Evolutionary conservation across 2,797 vertebrate species (phyloP).

Genomic region (Ambastaia sidthimunki): DNA sequence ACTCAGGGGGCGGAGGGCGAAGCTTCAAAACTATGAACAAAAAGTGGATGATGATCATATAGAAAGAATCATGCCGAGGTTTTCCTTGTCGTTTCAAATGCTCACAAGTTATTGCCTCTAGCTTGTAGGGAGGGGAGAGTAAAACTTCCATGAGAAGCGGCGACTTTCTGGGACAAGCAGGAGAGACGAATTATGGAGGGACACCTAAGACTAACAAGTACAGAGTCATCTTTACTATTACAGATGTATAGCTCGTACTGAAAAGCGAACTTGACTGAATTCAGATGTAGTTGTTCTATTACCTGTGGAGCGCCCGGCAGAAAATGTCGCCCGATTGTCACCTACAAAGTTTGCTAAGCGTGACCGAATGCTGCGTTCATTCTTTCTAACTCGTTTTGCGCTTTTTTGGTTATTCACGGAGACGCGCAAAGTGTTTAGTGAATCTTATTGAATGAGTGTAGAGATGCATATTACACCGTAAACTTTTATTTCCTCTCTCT

Average conservation of each 20-base stretch:
- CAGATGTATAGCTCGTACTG: constrained; percentile 22
- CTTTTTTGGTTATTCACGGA: not conserved
- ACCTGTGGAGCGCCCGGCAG: not conserved
- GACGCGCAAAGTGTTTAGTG: not conserved
- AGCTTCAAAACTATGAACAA: constrained; percentile 59
- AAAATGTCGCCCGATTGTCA: not conserved
- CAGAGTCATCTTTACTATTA: constrained; percentile 53
- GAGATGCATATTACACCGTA: not conserved
- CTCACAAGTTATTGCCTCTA: constrained; percentile 72
- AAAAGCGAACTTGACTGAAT: not conserved
- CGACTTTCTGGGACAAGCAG: constrained; percentile 70
- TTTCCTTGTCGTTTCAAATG: constrained; percentile 81
- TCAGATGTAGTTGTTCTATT: too few relatives aligned
- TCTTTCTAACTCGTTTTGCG: not conserved
- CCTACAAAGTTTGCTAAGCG: constrained; percentile 13
- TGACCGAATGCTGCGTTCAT: not conserved
- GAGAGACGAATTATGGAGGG: constrained; percentile 74
- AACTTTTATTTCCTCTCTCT: constrained; percentile 26
- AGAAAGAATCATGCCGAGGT: constrained; percentile 83
- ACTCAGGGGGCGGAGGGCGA: constrained; percentile 14
- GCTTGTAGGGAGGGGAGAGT: constrained; percentile 75
- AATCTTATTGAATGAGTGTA: not conserved
- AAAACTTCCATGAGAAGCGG: constrained; percentile 75
- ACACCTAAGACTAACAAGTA: constrained; percentile 72
- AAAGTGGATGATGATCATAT: constrained; percentile 72